These are phyloP conservation scores for Scalopus aquaticus DNA, from an alignment of 2,113 vertebrate genomes.

Conservation along the genomic window DNA sequence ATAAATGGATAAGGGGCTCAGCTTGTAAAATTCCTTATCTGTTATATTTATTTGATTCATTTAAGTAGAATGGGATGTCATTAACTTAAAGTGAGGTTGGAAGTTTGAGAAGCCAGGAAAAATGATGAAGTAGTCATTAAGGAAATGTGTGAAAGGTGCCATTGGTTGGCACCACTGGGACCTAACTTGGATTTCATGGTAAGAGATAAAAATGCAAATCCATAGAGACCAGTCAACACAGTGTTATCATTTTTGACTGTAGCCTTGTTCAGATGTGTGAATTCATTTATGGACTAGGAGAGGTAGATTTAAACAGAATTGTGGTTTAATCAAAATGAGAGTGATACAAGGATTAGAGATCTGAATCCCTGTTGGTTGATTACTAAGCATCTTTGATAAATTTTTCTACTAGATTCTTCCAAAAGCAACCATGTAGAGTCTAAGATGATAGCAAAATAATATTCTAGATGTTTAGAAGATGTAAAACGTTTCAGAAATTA, in stretches of 20 bases:
- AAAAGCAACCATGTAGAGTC: background rate
- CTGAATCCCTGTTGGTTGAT: background rate
- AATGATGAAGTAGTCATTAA: background rate
- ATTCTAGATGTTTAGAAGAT: background rate
- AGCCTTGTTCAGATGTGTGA: background rate
- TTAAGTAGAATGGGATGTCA: background rate
- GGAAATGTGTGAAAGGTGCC: background rate
- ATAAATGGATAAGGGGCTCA: background rate
- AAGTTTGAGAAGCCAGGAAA: background rate
- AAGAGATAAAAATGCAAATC: background rate
- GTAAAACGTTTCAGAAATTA: background rate
- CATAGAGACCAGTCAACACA: background rate
- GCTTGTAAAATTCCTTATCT: background rate
- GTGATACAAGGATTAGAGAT: background rate
- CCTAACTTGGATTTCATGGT: background rate
- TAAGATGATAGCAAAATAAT: background rate
- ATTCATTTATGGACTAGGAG: background rate
- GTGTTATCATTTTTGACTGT: background rate
- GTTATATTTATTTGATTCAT: background rate
- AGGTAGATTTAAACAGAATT: background rate
- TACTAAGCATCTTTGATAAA: background rate
- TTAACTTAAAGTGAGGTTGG: background rate
- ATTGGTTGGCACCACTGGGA: background rate
- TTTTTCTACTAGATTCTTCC: background rate
- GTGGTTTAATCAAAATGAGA: background rate